phyloP scores from a whole-genome alignment of 1,140 invertebrate species.

The Nylanderia fulva region DNA sequence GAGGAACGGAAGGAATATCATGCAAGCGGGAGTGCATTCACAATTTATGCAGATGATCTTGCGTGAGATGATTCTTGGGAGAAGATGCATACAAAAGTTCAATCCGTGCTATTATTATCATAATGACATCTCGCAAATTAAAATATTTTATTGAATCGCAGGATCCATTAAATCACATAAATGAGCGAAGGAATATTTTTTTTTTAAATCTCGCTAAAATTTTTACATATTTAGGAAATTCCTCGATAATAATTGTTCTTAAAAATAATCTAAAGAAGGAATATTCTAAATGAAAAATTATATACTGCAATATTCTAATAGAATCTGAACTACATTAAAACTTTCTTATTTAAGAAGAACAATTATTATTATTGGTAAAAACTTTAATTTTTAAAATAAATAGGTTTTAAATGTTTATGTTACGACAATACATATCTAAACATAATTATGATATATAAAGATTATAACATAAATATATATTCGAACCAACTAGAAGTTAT shows the following conservation, averaged over 20 bases:
- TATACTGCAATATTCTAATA: background rate
- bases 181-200: background rate
- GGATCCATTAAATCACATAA: background rate
- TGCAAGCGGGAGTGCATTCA: constrained; percentile 6
- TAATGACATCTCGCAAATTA: background rate
- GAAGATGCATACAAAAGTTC: background rate
- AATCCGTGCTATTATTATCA: constrained; percentile 6
- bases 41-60: background rate
- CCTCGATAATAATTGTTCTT: background rate
- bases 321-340: background rate
- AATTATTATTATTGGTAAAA: constrained; percentile 5
- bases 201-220: background rate
- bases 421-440: background rate
- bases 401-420: background rate
- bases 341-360: background rate
- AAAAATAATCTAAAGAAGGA: background rate
- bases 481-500: background rate
- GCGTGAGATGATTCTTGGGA: constrained; percentile 6
- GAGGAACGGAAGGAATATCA: constrained; percentile 1
- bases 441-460: background rate
- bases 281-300: background rate
- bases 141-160: background rate
- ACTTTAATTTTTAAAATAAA: background rate
- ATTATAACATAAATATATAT: background rate
- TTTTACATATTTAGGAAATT: constrained; percentile 2